A percentile compares a stretch with the other conserved stretches of the same genome.
phyloP scores from a whole-genome alignment of 2,113 vertebrate genomes.

The Xenopus tropicalis region DNA sequence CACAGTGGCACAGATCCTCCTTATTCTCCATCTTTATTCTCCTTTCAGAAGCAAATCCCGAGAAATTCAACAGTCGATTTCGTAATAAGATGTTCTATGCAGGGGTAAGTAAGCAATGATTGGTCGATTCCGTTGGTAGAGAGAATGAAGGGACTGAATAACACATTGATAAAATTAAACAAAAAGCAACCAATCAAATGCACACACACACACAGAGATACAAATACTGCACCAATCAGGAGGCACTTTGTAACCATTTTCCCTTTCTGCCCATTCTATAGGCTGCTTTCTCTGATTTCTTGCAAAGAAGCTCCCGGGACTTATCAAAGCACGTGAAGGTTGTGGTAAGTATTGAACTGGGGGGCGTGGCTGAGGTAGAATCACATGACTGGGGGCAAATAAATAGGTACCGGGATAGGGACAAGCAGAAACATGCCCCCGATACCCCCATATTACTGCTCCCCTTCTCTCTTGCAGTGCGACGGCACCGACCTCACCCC shows the following conservation, averaged over 20 bases:
- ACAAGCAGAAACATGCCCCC: too few relatives aligned
- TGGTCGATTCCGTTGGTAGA: too few relatives aligned
- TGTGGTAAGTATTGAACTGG: slow-evolving; percentile 64
- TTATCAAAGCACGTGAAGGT: slow-evolving; percentile 79
- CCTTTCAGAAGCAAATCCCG: slow-evolving; percentile 87
- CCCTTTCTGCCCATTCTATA: slow-evolving; percentile 43
- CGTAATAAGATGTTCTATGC: slow-evolving; percentile 98
- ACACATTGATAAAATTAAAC: too few relatives aligned
- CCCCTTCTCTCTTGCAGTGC: slow-evolving; percentile 61
- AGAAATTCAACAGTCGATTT: slow-evolving; percentile 95
- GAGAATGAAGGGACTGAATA: too few relatives aligned
- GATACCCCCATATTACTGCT: too few relatives aligned
- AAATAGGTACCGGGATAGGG: too few relatives aligned
- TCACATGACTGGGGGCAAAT: too few relatives aligned
- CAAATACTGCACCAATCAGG: too few relatives aligned
- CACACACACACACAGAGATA: too few relatives aligned
- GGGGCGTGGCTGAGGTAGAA: too few relatives aligned
- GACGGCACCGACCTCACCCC: slow-evolving; percentile 79
- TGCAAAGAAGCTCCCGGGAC: slow-evolving; percentile 78
- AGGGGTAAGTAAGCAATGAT: slow-evolving; percentile 72
- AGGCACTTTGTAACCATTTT: background rate
- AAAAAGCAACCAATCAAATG: too few relatives aligned
- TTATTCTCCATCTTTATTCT: slow-evolving; percentile 6
- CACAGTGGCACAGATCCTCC: too few relatives aligned
- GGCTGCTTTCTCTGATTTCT: slow-evolving; percentile 79